A percentile compares a stretch with the other conserved stretches of the same genome.
Conservation (phyloP, 2,797 vertebrate species). For the Mallotus villosus region DNA sequence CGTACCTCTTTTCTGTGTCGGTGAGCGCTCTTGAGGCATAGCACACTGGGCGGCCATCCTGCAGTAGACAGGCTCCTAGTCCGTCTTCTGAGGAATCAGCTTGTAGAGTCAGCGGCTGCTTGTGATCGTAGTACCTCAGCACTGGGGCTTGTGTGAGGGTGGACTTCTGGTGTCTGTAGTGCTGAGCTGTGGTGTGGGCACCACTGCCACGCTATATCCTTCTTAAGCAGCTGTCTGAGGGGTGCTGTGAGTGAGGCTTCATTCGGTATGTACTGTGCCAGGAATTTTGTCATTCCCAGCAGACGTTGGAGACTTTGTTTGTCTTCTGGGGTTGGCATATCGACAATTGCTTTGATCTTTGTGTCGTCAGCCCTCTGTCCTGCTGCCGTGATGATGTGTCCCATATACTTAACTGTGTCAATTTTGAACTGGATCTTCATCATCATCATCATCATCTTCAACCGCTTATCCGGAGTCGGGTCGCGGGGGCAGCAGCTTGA, state of each 20-base stretch:
- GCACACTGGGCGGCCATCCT: not conserved
- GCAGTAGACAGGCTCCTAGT: conserved; percentile 21
- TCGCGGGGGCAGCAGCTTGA: too few relatives aligned
- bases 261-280: conserved; percentile 13
- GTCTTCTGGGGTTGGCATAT: too few relatives aligned
- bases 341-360: conserved; percentile 5
- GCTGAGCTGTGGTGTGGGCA: not conserved
- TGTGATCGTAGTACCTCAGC: conserved; percentile 9
- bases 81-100: conserved; percentile 12
- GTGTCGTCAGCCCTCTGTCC: conserved; percentile 26
- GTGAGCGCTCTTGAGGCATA: conserved; percentile 14
- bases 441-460: too few relatives aligned
- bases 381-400: conserved; percentile 6
- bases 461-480: too few relatives aligned
- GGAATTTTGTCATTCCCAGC: too few relatives aligned
- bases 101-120: conserved; percentile 7
- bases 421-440: conserved; percentile 13
- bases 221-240: conserved; percentile 1
- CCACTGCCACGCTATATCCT: not conserved
- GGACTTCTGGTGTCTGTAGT: not conserved
- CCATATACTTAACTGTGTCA: conserved; percentile 33
- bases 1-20: conserved; percentile 15
- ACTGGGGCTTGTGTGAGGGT: conserved; percentile 5
- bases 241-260: conserved; percentile 4
- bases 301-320: too few relatives aligned